A percentile compares a stretch with the other conserved stretches of the same genome.
These are phyloP conservation scores for Carassius auratus DNA, from an alignment of 2,113 vertebrate species.

Conservation along the genomic window DNA sequence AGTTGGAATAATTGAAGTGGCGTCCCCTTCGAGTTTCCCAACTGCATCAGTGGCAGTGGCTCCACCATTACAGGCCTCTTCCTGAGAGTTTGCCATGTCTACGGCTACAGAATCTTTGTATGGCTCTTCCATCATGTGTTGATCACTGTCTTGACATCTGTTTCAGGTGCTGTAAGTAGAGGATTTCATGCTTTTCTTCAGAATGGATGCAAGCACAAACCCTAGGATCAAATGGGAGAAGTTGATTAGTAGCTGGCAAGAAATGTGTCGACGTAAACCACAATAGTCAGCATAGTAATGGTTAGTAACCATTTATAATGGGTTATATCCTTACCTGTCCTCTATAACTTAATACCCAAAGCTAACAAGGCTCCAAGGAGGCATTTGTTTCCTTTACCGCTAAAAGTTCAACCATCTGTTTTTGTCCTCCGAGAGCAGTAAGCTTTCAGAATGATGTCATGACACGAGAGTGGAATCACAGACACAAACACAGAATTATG, in stretches of 20 bases:
- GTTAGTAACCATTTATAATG: neutral
- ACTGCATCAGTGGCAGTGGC: slow-evolving; percentile 60
- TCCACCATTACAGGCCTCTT: slow-evolving; percentile 64
- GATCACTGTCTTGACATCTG: slow-evolving; percentile 30
- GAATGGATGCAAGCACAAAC: slow-evolving; percentile 49
- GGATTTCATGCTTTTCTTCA: slow-evolving; percentile 44
- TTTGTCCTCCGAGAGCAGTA: slow-evolving; percentile 10
- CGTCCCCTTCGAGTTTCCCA: slow-evolving; percentile 84
- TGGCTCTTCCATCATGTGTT: slow-evolving; percentile 79
- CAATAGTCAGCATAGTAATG: neutral
- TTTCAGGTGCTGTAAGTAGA: slow-evolving; percentile 68
- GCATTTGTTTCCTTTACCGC: slow-evolving; percentile 9
- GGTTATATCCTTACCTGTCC: neutral
- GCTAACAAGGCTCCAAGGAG: neutral
- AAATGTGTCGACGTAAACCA: neutral
- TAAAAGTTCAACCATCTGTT: neutral
- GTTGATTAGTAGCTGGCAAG: neutral
- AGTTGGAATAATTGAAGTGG: slow-evolving; percentile 76
- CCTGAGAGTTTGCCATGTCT: slow-evolving; percentile 78
- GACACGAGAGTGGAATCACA: slow-evolving; percentile 36
- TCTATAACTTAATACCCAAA: neutral
- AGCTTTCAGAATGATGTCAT: slow-evolving; percentile 31
- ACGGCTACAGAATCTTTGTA: slow-evolving; percentile 80
- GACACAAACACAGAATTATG: slow-evolving; percentile 38
- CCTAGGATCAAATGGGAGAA: slow-evolving; percentile 70